These are phyloP conservation scores for Aelia acuminata DNA, from an alignment of 2,888 invertebrate genomes.

Conservation along the genomic window DNA sequence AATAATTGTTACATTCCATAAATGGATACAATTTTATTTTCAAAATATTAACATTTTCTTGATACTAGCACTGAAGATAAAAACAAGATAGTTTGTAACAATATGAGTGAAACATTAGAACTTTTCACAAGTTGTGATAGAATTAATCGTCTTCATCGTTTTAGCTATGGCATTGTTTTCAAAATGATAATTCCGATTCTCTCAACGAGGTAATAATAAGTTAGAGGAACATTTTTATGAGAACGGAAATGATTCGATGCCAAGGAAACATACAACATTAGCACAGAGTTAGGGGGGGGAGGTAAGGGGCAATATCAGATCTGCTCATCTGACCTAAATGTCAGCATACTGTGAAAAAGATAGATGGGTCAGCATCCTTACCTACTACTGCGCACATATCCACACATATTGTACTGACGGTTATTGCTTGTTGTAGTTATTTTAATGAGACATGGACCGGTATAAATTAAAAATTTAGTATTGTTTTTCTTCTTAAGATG, in stretches of 20 bases:
- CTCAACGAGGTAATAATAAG: neutral
- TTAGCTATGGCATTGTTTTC: neutral
- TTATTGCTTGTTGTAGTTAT: neutral
- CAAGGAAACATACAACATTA: neutral
- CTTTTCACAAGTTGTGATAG: neutral
- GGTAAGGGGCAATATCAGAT: neutral
- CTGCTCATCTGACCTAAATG: neutral
- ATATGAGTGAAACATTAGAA: too few species aligned
- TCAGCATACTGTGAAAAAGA: neutral
- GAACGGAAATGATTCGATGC: slow-evolving; percentile 18
- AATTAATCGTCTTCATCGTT: neutral
- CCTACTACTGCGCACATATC: neutral
- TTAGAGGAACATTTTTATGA: neutral
- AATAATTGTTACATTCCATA: too few species aligned
- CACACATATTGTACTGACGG: slow-evolving; percentile 17
- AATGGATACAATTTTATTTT: too few species aligned
- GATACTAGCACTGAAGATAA: too few species aligned
- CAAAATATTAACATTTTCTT: too few species aligned
- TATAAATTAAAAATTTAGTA: too few species aligned
- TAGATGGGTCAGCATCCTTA: neutral
- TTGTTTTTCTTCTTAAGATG: too few species aligned
- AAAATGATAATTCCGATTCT: neutral
- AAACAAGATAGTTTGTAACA: too few species aligned
- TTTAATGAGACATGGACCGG: too few species aligned
- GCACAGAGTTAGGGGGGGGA: neutral